These are phyloP conservation scores for Agrotis segetum DNA, from an alignment of 2,888 invertebrate genomes.

Conservation along the genomic window DNA sequence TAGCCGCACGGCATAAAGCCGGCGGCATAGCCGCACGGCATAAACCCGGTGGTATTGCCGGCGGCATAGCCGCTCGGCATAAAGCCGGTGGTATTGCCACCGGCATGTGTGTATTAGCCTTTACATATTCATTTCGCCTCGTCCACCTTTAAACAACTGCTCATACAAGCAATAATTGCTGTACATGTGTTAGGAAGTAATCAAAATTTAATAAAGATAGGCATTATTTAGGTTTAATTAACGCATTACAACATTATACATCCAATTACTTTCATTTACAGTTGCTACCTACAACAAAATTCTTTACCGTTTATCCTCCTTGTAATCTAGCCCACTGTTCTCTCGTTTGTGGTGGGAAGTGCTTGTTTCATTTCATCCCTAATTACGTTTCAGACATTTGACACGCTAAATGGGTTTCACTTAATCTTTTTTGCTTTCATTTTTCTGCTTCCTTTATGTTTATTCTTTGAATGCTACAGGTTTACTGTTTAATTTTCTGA, in stretches of 20 bases:
- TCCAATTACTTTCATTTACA: conserved; percentile 6
- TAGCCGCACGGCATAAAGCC: too few species aligned
- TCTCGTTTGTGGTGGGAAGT: conserved; percentile 31
- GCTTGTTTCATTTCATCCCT: conserved; percentile 38
- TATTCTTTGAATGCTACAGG: not conserved
- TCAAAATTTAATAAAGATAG: too few species aligned
- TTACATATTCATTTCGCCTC: too few species aligned
- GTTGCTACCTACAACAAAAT: not conserved
- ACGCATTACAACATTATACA: not conserved
- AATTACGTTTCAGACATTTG: conserved; percentile 52
- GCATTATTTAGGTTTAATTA: not conserved
- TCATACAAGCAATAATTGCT: too few species aligned
- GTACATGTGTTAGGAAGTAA: too few species aligned
- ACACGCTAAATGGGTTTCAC: conserved; percentile 24
- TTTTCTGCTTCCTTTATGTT: not conserved
- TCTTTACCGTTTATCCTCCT: conserved; percentile 17
- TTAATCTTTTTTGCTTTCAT: not conserved
- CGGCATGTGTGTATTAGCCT: too few species aligned
- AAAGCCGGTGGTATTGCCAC: too few species aligned
- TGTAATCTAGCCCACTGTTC: conserved; percentile 21
- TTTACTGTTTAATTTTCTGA: not conserved
- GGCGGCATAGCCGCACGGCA: too few species aligned
- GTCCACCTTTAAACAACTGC: too few species aligned
- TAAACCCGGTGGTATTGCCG: too few species aligned
- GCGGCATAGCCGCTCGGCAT: too few species aligned